These are phyloP conservation scores for Crotalus tigris DNA, from an alignment of 2,113 vertebrate species.

Conservation along the genomic window DNA sequence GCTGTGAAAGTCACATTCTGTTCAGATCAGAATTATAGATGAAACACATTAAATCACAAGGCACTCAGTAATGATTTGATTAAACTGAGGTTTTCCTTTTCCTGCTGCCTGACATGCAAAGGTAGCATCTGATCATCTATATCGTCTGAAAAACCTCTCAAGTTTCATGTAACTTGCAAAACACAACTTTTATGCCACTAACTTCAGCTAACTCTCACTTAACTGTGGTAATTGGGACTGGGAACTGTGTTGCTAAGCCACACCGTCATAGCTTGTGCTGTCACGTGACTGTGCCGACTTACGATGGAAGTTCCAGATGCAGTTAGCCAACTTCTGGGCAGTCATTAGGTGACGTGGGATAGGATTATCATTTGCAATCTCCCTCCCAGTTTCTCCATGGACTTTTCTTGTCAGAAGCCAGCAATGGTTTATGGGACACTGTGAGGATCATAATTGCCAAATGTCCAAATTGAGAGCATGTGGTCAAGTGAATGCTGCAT, in stretches of 20 bases:
- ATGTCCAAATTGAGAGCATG: not conserved
- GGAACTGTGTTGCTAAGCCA: not conserved
- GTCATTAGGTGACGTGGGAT: not conserved
- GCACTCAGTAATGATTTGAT: not conserved
- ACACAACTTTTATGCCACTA: not conserved
- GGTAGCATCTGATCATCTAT: not conserved
- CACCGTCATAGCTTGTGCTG: not conserved
- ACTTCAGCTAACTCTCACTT: not conserved
- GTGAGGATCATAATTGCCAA: not conserved
- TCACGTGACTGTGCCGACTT: not conserved
- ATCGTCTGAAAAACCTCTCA: not conserved
- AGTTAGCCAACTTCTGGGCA: not conserved
- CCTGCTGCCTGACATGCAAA: not conserved
- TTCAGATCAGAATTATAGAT: not conserved
- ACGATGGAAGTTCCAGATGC: not conserved
- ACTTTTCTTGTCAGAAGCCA: not conserved
- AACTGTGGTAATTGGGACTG: not conserved
- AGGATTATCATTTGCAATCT: not conserved
- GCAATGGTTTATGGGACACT: not conserved
- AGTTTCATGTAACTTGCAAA: not conserved
- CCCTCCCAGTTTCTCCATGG: not conserved
- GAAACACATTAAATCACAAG: not conserved
- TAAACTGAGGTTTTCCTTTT: not conserved
- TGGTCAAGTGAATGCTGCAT: not conserved
- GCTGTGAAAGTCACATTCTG: not conserved